Conservation (phyloP, 2,113 vertebrate genomes). For the Orthonyx spaldingii region DNA sequence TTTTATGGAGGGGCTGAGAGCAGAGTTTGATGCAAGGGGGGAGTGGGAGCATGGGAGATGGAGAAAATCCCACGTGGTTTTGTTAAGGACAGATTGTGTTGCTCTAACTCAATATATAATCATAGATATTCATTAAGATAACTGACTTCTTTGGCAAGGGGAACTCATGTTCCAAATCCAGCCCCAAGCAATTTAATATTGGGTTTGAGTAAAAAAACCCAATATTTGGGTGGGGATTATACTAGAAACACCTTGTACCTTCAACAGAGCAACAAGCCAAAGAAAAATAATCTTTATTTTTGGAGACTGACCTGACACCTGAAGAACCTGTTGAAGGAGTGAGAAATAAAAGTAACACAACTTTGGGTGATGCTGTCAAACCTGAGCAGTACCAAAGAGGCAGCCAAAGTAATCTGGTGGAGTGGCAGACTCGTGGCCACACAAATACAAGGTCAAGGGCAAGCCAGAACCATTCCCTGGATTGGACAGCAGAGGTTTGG, state of each 20-base stretch:
- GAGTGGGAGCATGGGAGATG: not conserved
- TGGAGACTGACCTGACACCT: not conserved
- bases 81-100: not conserved
- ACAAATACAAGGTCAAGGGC: not conserved
- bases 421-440: not conserved
- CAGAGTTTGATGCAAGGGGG: not conserved
- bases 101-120: not conserved
- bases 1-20: not conserved
- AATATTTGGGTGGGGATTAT: not conserved
- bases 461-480: not conserved
- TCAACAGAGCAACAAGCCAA: not conserved
- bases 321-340: not conserved
- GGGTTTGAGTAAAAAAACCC: not conserved
- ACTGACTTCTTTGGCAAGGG: not conserved
- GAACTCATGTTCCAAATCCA: not conserved
- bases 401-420: not conserved
- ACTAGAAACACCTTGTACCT: not conserved
- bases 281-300: not conserved
- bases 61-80: not conserved
- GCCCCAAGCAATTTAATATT: not conserved
- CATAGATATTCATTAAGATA: not conserved
- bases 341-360: not conserved
- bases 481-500: not conserved
- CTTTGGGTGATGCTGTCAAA: not conserved
- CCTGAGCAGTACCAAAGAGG: not conserved